A percentile compares a stretch with the other conserved stretches of the same genome.
Conservation (phyloP, 2,113 vertebrate species). For the Oreochromis niloticus region DNA sequence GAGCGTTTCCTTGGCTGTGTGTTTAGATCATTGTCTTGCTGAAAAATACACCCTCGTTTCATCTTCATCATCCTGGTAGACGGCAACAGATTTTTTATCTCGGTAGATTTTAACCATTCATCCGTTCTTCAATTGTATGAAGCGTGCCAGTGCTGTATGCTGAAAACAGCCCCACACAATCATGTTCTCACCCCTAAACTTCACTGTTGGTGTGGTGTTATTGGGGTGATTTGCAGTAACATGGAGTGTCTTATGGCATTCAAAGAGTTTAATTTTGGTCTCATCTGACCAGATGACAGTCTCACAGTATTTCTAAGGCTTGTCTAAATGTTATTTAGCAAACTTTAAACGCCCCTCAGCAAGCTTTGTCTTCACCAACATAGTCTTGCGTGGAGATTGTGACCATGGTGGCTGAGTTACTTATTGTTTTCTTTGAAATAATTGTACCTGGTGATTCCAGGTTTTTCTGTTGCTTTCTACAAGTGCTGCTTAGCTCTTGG, state of each 20-base stretch:
- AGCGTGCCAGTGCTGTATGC: background rate
- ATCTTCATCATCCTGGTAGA: background rate
- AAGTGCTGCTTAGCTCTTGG: background rate
- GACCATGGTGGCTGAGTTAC: background rate
- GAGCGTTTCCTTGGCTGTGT: background rate
- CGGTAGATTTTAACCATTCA: background rate
- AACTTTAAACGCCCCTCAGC: background rate
- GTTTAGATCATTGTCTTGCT: background rate
- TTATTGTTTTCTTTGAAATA: background rate
- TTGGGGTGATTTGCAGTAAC: background rate
- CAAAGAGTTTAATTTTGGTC: fast-evolving
- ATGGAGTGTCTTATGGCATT: background rate
- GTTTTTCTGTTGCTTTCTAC: background rate
- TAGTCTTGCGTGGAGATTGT: background rate
- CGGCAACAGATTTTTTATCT: background rate
- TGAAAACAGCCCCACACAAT: background rate
- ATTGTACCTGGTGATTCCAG: background rate
- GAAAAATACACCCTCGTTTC: background rate
- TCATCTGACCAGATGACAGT: fast-evolving
- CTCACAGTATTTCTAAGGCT: background rate
- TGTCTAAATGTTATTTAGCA: background rate
- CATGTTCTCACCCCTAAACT: background rate
- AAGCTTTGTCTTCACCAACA: background rate
- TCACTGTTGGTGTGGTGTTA: background rate
- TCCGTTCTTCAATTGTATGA: background rate